Evolutionary conservation across 2,113 vertebrate species (phyloP).

Genomic region (Chloropsis cyanopogon): DNA sequence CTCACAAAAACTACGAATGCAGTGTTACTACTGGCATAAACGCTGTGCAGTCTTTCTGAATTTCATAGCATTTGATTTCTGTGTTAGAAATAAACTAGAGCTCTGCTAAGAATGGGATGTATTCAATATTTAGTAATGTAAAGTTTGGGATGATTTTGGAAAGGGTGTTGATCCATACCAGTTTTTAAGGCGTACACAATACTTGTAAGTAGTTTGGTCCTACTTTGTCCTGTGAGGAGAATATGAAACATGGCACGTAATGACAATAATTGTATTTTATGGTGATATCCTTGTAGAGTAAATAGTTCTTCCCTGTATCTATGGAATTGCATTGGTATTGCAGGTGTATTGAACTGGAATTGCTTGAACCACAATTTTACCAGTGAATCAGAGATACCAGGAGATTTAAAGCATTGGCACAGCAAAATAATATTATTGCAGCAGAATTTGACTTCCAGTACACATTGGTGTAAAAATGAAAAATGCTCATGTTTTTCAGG

Average conservation of each 20-base stretch:
- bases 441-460: not conserved
- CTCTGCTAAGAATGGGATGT: not conserved
- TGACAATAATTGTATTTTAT: not conserved
- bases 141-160: not conserved
- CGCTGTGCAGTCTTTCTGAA: not conserved
- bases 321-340: not conserved
- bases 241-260: not conserved
- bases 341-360: not conserved
- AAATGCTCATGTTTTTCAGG: not conserved
- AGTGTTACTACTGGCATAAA: not conserved
- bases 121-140: not conserved
- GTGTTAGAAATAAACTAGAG: not conserved
- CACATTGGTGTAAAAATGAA: not conserved
- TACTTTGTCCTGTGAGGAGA: not conserved
- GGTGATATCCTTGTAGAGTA: not conserved
- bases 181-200: not conserved
- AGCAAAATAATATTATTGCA: not conserved
- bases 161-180: not conserved
- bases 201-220: not conserved
- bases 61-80: not conserved
- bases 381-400: not conserved
- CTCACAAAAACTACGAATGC: not conserved
- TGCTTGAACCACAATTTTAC: not conserved
- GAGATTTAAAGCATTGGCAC: not conserved
- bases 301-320: not conserved